Evolutionary conservation across 2,113 vertebrate genomes (phyloP).

Genomic region (Malurus cyaneus): DNA sequence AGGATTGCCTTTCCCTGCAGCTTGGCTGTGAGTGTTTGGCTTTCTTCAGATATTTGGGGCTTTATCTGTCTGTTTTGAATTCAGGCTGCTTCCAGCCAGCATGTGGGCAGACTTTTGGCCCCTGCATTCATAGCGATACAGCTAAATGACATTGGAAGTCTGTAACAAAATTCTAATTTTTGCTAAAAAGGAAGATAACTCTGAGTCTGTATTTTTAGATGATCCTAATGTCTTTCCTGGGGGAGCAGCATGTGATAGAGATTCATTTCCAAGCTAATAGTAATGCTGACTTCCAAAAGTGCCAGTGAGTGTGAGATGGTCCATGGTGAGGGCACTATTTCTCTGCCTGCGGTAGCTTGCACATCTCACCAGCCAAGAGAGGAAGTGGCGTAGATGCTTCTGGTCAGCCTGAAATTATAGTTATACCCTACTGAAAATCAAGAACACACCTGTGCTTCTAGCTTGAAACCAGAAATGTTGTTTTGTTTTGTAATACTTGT

Average conservation of each 20-base stretch:
- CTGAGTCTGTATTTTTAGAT: not conserved
- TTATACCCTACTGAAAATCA: not conserved
- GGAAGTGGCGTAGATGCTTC: not conserved
- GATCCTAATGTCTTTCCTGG: not conserved
- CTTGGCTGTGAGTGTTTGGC: not conserved
- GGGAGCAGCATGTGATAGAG: not conserved
- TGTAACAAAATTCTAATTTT: not conserved
- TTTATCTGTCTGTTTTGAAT: not conserved
- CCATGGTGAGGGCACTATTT: rapidly evolving
- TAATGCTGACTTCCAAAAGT: not conserved
- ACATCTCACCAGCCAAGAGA: rapidly evolving
- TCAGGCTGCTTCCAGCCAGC: not conserved
- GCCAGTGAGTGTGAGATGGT: not conserved
- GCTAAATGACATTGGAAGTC: not conserved
- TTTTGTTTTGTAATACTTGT: not conserved
- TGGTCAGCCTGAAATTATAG: not conserved
- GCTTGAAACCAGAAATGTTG: not conserved
- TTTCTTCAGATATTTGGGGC: not conserved
- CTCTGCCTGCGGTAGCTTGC: not conserved
- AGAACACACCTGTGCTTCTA: not conserved
- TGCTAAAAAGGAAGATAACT: not conserved
- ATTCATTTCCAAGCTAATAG: not conserved
- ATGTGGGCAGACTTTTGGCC: not conserved
- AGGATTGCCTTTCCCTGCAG: not conserved
- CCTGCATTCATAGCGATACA: not conserved